A percentile compares a stretch with the other conserved stretches of the same genome.
Evolutionary conservation across 2,888 invertebrate species (phyloP).

Genomic region (Pherbina coryleti): DNA sequence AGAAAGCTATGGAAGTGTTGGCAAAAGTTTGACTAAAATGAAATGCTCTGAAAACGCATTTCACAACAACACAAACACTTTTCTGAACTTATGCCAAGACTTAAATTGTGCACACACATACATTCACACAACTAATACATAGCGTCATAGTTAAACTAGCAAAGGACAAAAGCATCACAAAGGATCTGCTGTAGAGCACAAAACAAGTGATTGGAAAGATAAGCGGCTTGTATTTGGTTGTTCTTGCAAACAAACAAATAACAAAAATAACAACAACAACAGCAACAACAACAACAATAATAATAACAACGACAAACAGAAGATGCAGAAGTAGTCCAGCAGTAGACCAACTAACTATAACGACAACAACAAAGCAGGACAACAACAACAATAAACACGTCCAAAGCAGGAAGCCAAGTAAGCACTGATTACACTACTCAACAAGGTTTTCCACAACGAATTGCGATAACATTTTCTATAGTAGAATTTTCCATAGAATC

Average conservation of each 20-base stretch:
- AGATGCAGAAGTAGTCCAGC: too few species aligned
- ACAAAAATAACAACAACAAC: constrained; percentile 20
- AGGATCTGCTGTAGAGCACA: constrained; percentile 15
- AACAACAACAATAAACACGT: background rate
- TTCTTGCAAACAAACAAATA: background rate
- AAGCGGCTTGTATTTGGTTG: constrained; percentile 31
- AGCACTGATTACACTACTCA: too few species aligned
- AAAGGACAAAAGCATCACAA: background rate
- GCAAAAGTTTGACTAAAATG: too few species aligned
- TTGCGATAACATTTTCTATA: too few species aligned
- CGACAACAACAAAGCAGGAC: background rate
- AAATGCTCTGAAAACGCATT: too few species aligned
- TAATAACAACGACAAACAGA: constrained; percentile 21
- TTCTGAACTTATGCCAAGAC: too few species aligned
- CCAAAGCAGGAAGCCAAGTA: constrained; percentile 18
- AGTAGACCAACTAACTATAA: background rate
- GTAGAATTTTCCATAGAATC: too few species aligned
- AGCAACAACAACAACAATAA: too few species aligned
- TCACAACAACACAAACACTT: too few species aligned
- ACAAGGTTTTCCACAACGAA: too few species aligned
- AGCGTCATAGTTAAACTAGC: background rate
- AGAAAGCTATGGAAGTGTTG: too few species aligned
- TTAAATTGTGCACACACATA: too few species aligned
- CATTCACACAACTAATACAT: background rate
- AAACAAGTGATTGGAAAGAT: constrained; percentile 35